Base-by-base conservation (phyloP, 1,140 invertebrate genomes). In the Drosophila repletoides region DNA sequence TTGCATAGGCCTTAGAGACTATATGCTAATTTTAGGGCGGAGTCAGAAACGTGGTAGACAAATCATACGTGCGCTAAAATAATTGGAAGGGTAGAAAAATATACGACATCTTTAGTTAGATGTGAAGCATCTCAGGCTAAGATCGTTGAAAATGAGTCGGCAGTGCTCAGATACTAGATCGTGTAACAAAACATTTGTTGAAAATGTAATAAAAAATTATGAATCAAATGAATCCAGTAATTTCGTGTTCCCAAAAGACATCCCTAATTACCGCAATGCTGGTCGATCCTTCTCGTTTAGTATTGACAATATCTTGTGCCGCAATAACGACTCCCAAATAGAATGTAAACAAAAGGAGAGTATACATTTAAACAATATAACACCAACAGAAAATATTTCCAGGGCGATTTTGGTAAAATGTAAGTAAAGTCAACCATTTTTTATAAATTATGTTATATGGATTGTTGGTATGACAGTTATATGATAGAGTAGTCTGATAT, bases 21-120 rank as follows among this genome's bases (percentile, higher is more conserved):
- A 56, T 45, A 65, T 72, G 65, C 43, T 72, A 68, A 68, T 68
- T 33, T 49, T 28, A 22, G 64, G 69, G 69, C 64, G 69, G 69
- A 72, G 64, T 55, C 51, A 43, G 24, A 48, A 49, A 33, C 5
- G 15, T 40, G 21, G 10, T 24, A 21, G 22, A 29, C 51, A 51
- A 40, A 64, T 65, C 33, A 53, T 28, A 51, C 34, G 19, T 29
- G 64, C 19, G 19, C 45, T 56, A 17, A 12, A 19, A 22, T 34
- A 17, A 28, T 26, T 60, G 21, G 28, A 10, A 22, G 41, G 12
- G 22, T n/a, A 12, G 38, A 61, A 59, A 43, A 19, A 41, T 24
- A 43, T 45, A 31, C 46, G 34, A 33, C 29, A 10, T 6, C 33
- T 43, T 53, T 55, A 72, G 69, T 68, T 51, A 29, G 15, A 10